phyloP scores from a whole-genome alignment of 1,140 invertebrate species.

The Stegodyphus dumicola region DNA sequence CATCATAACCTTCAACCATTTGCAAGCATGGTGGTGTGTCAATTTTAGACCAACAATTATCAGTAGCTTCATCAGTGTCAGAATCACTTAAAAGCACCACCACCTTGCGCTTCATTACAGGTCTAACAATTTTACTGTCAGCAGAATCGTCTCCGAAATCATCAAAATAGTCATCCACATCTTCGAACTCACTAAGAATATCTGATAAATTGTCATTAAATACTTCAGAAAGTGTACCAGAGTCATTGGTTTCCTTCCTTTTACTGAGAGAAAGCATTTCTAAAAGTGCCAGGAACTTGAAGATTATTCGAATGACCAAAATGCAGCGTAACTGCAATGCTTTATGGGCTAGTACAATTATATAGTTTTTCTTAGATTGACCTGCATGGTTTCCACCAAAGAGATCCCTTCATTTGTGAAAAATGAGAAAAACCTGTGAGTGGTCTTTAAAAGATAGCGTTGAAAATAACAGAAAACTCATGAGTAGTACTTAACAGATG shows the following conservation, averaged over 20 bases:
- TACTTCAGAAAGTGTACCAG: background rate
- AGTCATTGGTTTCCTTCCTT: background rate
- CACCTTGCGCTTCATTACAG: background rate
- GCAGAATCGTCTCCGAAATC: background rate
- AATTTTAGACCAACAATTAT: too few species aligned
- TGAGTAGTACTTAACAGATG: too few species aligned
- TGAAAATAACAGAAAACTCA: too few species aligned
- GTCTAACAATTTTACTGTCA: background rate
- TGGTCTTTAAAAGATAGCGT: too few species aligned
- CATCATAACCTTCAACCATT: too few species aligned
- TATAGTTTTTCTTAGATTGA: too few species aligned
- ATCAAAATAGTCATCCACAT: background rate
- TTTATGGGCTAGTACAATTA: too few species aligned
- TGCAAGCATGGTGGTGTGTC: too few species aligned
- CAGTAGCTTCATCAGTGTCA: background rate
- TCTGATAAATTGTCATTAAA: background rate
- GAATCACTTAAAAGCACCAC: background rate
- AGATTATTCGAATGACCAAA: background rate
- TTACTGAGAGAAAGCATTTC: background rate
- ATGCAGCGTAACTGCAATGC: too few species aligned
- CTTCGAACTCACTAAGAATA: background rate
- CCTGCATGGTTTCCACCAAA: too few species aligned
- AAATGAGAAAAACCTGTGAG: too few species aligned
- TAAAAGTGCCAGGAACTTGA: background rate
- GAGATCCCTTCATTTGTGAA: too few species aligned